Evolutionary conservation across 2,888 invertebrate genomes (phyloP).

Genomic region (Patella depressa): DNA sequence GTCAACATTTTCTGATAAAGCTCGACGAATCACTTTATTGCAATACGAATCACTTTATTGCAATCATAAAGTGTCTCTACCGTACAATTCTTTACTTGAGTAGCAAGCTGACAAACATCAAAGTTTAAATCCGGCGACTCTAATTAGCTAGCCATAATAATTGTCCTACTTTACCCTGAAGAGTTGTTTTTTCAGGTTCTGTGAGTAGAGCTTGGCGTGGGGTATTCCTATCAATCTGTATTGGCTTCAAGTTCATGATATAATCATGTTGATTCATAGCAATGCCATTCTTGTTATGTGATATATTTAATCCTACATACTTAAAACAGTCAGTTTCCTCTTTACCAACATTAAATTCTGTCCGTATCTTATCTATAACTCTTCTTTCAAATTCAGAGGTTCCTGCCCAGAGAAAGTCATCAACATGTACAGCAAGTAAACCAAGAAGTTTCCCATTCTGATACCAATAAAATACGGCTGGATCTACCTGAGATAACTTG

Average conservation of each 20-base stretch:
- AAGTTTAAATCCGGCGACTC: not conserved
- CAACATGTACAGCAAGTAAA: slow-evolving; percentile 25
- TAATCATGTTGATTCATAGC: not conserved
- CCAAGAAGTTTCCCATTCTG: slow-evolving; percentile 5
- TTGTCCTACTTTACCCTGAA: slow-evolving; percentile 4
- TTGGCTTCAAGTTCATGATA: not conserved
- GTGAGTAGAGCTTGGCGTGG: not conserved
- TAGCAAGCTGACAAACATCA: not conserved
- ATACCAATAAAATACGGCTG: slow-evolving; percentile 24
- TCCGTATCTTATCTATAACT: slow-evolving; percentile 18
- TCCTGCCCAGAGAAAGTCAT: slow-evolving; percentile 21
- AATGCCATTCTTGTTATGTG: not conserved
- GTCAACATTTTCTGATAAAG: not conserved
- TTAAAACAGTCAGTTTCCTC: slow-evolving; percentile 15
- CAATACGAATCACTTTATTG: not conserved
- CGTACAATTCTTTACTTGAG: not conserved
- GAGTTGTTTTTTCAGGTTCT: not conserved
- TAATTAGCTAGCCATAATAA: slow-evolving; percentile 7
- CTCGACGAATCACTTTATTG: no score
- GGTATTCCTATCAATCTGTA: not conserved
- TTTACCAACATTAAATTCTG: slow-evolving; percentile 20
- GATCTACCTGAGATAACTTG: slow-evolving; percentile 8
- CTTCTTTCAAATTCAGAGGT: slow-evolving; percentile 15
- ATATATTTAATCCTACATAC: slow-evolving; percentile 18
- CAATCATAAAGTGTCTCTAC: slow-evolving; percentile 7